Conservation (phyloP, 2,113 vertebrate species). For the Odontesthes bonariensis region DNA sequence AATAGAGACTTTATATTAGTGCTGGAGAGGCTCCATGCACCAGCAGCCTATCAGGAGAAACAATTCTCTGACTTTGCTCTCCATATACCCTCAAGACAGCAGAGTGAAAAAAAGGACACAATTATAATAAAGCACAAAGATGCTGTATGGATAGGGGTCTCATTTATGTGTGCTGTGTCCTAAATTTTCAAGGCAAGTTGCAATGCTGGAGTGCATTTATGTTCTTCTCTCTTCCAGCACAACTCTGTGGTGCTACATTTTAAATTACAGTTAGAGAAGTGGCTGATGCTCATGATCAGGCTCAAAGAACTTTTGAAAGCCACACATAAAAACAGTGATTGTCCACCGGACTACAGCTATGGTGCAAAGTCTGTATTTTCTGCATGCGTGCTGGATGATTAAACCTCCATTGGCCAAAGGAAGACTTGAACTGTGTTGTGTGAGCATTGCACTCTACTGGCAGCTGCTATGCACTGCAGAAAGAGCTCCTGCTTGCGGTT, state of each 20-base stretch:
- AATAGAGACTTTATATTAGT: conserved; percentile 73
- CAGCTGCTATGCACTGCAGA: conserved; percentile 56
- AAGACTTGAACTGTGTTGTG: conserved; percentile 37
- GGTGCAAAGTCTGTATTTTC: conserved; percentile 1
- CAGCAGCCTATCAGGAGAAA: conserved; percentile 54
- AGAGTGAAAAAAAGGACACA: conserved; percentile 30
- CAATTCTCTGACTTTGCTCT: conserved; percentile 58
- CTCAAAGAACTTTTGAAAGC: conserved; percentile 7
- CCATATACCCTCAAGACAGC: conserved; percentile 53
- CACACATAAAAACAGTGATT: background rate
- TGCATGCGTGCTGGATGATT: background rate
- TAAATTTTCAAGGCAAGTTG: conserved; percentile 11
- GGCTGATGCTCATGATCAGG: background rate
- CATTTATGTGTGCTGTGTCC: conserved; percentile 4
- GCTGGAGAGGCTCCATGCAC: conserved; percentile 51
- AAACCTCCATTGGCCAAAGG: background rate
- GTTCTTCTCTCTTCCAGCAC: background rate
- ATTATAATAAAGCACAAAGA: conserved; percentile 47
- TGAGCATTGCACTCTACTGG: conserved; percentile 77
- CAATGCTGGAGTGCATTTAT: conserved; percentile 2
- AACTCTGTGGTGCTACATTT: conserved; percentile 8
- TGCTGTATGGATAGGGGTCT: conserved; percentile 31
- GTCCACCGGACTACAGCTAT: background rate
- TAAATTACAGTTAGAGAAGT: conserved; percentile 4
- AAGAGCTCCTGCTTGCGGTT: background rate